phyloP scores from a whole-genome alignment of 2,113 vertebrate species.

The Bufo gargarizans region DNA sequence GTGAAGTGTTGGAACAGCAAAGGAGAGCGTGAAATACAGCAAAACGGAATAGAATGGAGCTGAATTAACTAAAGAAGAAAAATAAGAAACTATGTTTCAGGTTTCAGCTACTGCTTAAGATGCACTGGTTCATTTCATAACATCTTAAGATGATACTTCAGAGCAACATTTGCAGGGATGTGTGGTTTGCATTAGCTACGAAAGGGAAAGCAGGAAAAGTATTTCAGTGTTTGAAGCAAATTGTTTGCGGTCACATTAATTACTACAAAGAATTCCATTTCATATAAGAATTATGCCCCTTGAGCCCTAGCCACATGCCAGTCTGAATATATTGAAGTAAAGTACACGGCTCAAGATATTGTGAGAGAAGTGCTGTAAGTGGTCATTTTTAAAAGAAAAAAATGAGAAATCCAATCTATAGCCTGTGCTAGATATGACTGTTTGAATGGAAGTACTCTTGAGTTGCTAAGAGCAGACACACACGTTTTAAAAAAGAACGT shows the following conservation, averaged over 20 bases:
- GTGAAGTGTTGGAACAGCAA: too few species aligned
- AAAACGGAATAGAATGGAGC: neutral
- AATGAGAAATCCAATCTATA: neutral
- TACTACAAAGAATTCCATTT: conserved; percentile 9
- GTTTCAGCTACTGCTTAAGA: neutral
- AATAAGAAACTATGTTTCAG: neutral
- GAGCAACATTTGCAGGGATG: neutral
- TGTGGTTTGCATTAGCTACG: neutral
- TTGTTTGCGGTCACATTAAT: neutral
- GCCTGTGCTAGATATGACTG: too few species aligned
- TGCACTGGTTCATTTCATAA: neutral
- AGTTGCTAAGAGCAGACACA: too few species aligned
- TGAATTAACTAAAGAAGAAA: neutral
- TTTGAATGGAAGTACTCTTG: too few species aligned
- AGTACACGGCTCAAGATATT: neutral
- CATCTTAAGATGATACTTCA: neutral
- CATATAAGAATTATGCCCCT: neutral
- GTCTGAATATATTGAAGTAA: neutral
- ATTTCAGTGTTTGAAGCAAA: neutral
- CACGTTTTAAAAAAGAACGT: too few species aligned
- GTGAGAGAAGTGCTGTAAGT: neutral
- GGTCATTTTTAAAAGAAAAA: neutral
- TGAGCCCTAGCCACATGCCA: neutral
- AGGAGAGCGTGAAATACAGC: too few species aligned
- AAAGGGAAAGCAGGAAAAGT: neutral